Evolutionary conservation across 2,113 vertebrate genomes (phyloP).

Genomic region (Atlantisia rogersi): DNA sequence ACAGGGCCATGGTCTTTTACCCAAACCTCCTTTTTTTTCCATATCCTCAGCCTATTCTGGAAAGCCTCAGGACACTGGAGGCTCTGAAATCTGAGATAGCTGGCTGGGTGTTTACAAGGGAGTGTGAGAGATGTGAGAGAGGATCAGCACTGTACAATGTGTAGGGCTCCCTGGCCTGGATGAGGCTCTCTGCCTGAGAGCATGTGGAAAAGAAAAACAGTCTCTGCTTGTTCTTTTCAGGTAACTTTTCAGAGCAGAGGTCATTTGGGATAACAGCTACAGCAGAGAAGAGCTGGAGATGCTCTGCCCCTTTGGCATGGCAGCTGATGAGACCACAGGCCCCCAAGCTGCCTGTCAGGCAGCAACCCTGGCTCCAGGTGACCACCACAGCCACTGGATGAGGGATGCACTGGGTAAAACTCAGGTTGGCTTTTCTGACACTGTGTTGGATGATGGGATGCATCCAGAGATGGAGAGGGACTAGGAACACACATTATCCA

Average conservation of each 20-base stretch:
- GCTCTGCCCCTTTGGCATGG: not conserved
- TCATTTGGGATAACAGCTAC: not conserved
- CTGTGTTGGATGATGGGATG: fast-evolving
- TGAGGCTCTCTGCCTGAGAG: not conserved
- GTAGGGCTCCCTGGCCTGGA: not conserved
- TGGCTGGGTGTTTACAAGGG: not conserved
- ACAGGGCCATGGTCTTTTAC: not conserved
- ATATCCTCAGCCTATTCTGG: not conserved
- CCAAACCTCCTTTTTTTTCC: not conserved
- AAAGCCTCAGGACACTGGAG: not conserved
- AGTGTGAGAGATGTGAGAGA: not conserved
- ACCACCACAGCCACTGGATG: not conserved
- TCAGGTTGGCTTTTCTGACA: not conserved
- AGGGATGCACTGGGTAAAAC: not conserved
- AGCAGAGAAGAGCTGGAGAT: not conserved
- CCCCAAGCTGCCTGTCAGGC: not conserved
- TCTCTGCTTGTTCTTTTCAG: not conserved
- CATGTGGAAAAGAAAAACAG: not conserved
- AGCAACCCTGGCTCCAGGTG: not conserved
- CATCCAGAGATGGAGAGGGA: not conserved
- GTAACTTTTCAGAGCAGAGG: not conserved
- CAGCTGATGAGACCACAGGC: not conserved
- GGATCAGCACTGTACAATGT: not conserved
- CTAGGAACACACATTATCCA: not conserved
- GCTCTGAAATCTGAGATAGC: not conserved